Conservation (phyloP, 2,888 invertebrate genomes). For the Andrena bicolor region DNA sequence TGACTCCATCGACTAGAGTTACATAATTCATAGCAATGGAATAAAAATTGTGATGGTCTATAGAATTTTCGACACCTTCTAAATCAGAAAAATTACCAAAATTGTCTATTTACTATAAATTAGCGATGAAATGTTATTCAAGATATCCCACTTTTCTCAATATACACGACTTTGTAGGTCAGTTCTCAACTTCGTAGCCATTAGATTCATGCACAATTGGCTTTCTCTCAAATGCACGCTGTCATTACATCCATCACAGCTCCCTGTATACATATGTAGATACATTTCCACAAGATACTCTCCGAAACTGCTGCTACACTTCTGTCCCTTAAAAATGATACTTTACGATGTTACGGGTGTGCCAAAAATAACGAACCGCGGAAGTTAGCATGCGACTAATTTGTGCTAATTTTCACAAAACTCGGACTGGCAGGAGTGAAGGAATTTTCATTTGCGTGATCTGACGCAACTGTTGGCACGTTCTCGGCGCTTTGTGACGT, state of each 20-base stretch:
- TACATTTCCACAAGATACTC: background rate
- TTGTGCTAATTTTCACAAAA: background rate
- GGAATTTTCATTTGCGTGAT: constrained; percentile 16
- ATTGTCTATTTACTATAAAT: background rate
- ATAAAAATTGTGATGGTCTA: no score
- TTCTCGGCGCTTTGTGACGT: background rate
- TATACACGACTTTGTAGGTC: background rate
- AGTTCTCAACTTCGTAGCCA: constrained; percentile 1
- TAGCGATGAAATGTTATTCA: background rate
- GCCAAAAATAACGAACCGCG: background rate
- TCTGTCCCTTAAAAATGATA: background rate
- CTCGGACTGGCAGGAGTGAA: background rate
- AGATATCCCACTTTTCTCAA: background rate
- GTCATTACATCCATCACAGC: background rate
- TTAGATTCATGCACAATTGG: background rate
- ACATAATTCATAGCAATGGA: no score
- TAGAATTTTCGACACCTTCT: no score
- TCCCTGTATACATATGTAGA: background rate
- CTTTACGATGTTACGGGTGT: background rate
- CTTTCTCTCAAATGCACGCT: constrained; percentile 4
- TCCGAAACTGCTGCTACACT: background rate
- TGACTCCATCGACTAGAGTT: no score
- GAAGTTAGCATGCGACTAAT: background rate
- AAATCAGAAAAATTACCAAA: background rate
- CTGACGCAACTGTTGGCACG: constrained; percentile 24